These are phyloP conservation scores for Platorchestia sp. DNA, from an alignment of 1,140 invertebrate species.

Conservation along the genomic window DNA sequence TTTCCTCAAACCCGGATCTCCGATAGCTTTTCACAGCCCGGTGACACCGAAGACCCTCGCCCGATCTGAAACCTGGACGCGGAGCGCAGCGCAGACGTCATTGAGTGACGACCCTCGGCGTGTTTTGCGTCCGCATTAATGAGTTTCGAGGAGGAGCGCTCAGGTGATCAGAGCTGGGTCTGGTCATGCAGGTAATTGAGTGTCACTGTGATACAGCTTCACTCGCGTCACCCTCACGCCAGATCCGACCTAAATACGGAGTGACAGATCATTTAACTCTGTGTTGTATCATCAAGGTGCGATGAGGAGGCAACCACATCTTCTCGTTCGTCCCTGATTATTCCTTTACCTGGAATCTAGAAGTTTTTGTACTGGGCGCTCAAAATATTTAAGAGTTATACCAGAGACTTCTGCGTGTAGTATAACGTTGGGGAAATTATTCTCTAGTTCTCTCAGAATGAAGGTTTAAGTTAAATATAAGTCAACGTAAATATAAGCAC, in stretches of 20 bases:
- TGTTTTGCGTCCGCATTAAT: background rate
- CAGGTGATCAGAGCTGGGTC: background rate
- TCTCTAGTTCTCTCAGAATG: no score
- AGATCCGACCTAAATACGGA: background rate
- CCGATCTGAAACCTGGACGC: background rate
- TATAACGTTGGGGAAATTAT: no score
- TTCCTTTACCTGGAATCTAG: background rate
- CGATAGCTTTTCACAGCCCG: background rate
- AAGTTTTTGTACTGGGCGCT: background rate
- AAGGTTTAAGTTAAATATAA: no score
- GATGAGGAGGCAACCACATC: background rate
- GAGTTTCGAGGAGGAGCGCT: background rate
- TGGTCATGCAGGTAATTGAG: conserved; percentile 45
- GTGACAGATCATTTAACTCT: background rate
- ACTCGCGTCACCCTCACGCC: conserved; percentile 13
- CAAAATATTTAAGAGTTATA: background rate
- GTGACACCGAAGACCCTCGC: background rate
- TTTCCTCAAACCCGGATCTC: background rate
- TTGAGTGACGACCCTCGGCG: background rate
- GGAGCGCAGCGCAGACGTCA: background rate
- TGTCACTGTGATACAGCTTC: conserved; percentile 19
- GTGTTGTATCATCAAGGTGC: background rate
- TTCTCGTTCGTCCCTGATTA: background rate
- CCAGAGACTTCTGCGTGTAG: no score
- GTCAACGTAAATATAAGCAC: no score